Conservation (phyloP, 1,140 invertebrate species). For the Drosophila virilis region DNA sequence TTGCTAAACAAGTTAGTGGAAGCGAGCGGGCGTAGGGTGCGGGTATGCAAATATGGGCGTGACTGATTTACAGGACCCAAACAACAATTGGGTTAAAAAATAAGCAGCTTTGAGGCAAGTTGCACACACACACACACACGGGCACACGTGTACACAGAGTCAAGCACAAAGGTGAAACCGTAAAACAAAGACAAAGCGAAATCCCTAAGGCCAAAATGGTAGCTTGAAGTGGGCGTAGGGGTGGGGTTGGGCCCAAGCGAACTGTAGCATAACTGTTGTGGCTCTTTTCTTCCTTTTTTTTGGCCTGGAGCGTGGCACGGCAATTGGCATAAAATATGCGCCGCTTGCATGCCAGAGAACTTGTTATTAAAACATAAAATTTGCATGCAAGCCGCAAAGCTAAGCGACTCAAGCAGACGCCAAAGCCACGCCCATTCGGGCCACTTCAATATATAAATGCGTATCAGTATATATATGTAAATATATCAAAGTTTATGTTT, state of each 20-base stretch:
- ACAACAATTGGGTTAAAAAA: constrained; percentile 53
- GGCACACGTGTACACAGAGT: not conserved
- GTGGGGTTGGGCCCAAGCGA: not conserved
- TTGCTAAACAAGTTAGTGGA: not conserved
- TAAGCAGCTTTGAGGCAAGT: constrained; percentile 28
- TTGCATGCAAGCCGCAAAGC: constrained; percentile 73
- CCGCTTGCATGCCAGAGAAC: constrained; percentile 76
- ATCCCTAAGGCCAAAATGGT: constrained; percentile 14
- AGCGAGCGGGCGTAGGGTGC: not conserved
- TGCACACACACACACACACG: constrained; percentile 12
- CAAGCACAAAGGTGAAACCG: constrained; percentile 5
- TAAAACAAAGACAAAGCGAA: constrained; percentile 40
- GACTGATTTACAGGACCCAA: constrained; percentile 11
- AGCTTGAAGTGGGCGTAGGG: not conserved
- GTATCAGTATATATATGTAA: constrained; percentile 14
- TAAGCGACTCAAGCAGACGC: constrained; percentile 39
- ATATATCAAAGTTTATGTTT: not conserved
- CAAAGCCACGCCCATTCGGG: constrained; percentile 28
- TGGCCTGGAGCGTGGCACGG: constrained; percentile 28
- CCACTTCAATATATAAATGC: constrained; percentile 57
- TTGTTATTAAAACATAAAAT: constrained; percentile 83
- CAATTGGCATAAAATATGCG: constrained; percentile 80
- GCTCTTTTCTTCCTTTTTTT: not conserved
- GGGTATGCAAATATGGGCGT: constrained; percentile 15
- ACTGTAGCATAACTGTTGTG: not conserved